These are phyloP conservation scores for Poicephalus gulielmi DNA, from an alignment of 2,113 vertebrate genomes.

Conservation along the genomic window DNA sequence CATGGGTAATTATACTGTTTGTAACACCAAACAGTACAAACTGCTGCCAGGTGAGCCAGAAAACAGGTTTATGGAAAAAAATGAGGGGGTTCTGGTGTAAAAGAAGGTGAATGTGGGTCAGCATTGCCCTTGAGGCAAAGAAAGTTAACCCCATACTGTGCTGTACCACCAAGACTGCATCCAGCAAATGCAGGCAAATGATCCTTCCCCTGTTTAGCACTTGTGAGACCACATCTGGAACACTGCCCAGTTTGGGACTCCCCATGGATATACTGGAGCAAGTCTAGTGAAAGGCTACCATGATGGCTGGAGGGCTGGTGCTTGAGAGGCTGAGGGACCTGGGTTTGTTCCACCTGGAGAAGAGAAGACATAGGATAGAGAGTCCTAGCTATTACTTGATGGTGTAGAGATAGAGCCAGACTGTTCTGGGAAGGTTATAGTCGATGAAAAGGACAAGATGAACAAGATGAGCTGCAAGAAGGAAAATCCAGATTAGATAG, in stretches of 20 bases:
- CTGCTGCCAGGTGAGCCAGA: neutral
- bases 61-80: neutral
- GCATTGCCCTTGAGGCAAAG: neutral
- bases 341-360: neutral
- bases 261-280: fast-evolving
- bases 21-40: neutral
- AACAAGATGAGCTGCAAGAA: neutral
- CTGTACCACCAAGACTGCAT: neutral
- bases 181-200: neutral
- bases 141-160: neutral
- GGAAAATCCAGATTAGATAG: neutral
- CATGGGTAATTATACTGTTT: neutral
- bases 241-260: neutral
- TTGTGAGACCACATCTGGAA: neutral
- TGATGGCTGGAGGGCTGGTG: neutral
- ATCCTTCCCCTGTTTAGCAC: neutral
- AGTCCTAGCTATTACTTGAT: neutral
- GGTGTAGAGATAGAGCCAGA: neutral
- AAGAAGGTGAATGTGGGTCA: neutral
- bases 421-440: neutral
- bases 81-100: fast-evolving
- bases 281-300: neutral
- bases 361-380: neutral
- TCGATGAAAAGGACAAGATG: too few relatives aligned
- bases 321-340: neutral